Conservation (phyloP, 2,888 invertebrate genomes). For the Sussaba pulchella region DNA sequence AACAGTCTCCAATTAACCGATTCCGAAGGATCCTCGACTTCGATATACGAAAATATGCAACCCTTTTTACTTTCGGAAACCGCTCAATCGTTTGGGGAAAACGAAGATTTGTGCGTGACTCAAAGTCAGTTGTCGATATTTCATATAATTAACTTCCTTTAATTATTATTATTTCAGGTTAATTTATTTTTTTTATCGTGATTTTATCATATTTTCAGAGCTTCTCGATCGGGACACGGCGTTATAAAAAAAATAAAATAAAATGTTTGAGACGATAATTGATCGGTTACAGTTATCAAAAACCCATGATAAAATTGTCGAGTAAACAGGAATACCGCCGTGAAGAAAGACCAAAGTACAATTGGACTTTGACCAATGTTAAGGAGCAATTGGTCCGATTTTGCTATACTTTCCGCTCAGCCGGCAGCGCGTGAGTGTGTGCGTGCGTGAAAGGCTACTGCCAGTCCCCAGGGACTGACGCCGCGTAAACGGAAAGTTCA, state of each 20-base stretch:
- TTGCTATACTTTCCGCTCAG: no score
- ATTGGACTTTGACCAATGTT: slow-evolving; percentile 32
- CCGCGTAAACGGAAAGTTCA: no score
- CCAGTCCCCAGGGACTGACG: no score
- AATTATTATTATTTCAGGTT: slow-evolving; percentile 36
- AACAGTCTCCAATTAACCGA: slow-evolving; percentile 70
- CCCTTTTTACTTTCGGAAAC: slow-evolving; percentile 72
- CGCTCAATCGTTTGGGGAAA: slow-evolving; percentile 64
- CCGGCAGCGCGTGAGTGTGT: no score
- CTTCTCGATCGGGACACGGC: slow-evolving; percentile 63
- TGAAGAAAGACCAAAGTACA: slow-evolving; percentile 51
- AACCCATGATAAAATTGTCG: slow-evolving; percentile 52
- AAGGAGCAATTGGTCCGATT: slow-evolving; percentile 23
- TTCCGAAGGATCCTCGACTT: slow-evolving; percentile 70
- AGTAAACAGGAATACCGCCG: slow-evolving; percentile 37
- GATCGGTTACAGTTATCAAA: slow-evolving; percentile 25
- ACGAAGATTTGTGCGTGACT: slow-evolving; percentile 61
- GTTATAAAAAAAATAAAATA: slow-evolving; percentile 42
- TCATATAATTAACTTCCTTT: slow-evolving; percentile 44
- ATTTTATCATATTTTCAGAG: slow-evolving; percentile 64
- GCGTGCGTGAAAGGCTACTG: no score
- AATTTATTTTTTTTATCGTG: neutral
- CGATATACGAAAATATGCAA: slow-evolving; percentile 73
- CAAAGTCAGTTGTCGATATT: slow-evolving; percentile 58
- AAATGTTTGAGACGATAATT: neutral